Evolutionary conservation across 1,140 invertebrate species (phyloP), one percentile per base, ranked within the genome.

Genomic region (Drosophila nannoptera): DNA sequence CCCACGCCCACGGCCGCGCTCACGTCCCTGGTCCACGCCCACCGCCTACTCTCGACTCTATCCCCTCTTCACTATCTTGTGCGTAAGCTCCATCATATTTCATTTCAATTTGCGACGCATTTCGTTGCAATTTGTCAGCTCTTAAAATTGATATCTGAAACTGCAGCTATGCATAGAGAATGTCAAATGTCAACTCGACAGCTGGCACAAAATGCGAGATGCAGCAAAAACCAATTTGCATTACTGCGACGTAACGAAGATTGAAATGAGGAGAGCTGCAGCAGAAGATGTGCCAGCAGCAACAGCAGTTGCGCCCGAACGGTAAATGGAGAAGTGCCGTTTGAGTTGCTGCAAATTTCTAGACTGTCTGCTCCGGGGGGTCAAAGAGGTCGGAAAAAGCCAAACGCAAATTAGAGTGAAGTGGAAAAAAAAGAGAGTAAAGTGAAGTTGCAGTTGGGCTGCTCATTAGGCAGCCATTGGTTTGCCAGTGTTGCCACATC

Each of bases 121-220:
- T 69, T 65, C 45, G 42, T 52, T 69, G 61, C 67, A 65, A 69
- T 69, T 69, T 69, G 67, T 69, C 61, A 70, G 68, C 54, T 66
- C 42, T 65, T 59, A 59, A 70, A 70, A 70, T 70, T 73, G 60
- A 74, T 70, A 74, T 70, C 60, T 71, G 72, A 50, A 67, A 42
- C 14, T 61, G 49, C 55, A 67, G 56, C 35, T 31, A 40, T 70
- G 62, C 67, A 69, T 69, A 46, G 50, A 58, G 33, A 64, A 65
- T 69, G 61, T 22, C 54, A 70, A 65, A 70, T 65, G 62, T 65
- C 68, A 70, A 52, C 54, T 65, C 59, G 68, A 66, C 62, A 70
- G 68, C 54, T 65, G 68, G 64, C 61, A 59, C 68, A 70, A 63
- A 54, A 65, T 70, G 62, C 49, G 40, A 50, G 31, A 43, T 62